These are phyloP conservation scores for Taxidea taxus DNA, from an alignment of 2,113 vertebrate genomes.

Conservation along the genomic window DNA sequence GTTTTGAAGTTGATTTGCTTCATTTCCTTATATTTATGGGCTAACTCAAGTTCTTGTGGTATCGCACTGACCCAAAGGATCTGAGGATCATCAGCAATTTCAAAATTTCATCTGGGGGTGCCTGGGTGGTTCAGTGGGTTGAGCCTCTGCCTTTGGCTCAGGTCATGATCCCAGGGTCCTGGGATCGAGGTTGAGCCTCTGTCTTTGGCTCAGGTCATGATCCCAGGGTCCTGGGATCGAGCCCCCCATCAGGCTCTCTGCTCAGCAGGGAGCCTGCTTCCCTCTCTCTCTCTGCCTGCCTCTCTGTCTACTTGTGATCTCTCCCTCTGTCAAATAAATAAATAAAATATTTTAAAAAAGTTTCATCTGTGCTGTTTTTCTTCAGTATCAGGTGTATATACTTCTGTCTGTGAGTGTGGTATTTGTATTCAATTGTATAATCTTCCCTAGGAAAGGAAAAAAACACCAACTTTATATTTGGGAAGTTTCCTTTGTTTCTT, in stretches of 20 bases:
- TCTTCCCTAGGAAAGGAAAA: background rate
- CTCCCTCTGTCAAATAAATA: no score
- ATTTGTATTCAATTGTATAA: background rate
- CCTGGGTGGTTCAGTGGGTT: no score
- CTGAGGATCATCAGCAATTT: background rate
- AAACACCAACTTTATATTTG: background rate
- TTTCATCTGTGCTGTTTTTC: background rate
- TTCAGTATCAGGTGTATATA: fast-evolving
- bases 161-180: no score
- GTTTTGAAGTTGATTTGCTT: background rate
- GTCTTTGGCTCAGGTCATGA: no score
- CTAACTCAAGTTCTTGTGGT: background rate
- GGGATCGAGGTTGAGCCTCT: no score
- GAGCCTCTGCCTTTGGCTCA: no score
- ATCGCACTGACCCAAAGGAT: background rate
- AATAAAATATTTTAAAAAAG: background rate
- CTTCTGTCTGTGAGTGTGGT: background rate
- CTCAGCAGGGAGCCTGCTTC: no score
- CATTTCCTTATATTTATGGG: background rate
- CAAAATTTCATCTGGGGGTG: background rate
- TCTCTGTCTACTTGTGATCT: no score
- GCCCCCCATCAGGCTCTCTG: no score
- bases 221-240: no score
- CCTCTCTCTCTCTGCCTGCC: no score
- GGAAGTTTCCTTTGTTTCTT: background rate